Evolutionary conservation across 2,888 invertebrate species (phyloP).

Genomic region (Steinernema carpocapsae): DNA sequence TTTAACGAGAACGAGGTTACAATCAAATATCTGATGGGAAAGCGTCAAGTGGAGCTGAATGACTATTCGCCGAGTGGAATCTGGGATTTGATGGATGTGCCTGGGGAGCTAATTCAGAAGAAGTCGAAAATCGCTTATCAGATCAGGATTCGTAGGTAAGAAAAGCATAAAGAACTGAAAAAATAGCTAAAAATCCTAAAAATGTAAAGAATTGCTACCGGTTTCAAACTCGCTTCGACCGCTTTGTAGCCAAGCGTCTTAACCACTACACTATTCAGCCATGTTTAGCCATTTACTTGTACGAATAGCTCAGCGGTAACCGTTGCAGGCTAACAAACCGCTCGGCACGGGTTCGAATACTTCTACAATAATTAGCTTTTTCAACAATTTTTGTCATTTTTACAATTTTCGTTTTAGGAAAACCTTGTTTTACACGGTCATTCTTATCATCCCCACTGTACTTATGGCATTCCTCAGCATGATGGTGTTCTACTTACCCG

Average conservation of each 20-base stretch:
- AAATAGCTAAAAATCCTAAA: not conserved
- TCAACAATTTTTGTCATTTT: too few relatives aligned
- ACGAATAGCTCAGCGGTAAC: too few relatives aligned
- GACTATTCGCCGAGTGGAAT: slow-evolving; percentile 98
- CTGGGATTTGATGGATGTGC: slow-evolving; percentile 90
- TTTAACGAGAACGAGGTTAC: slow-evolving; percentile 90
- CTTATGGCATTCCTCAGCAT: slow-evolving; percentile 98
- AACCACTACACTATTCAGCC: too few relatives aligned
- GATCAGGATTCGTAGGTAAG: slow-evolving; percentile 61
- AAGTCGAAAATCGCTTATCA: slow-evolving; percentile 70
- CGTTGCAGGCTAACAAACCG: too few relatives aligned
- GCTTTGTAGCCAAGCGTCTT: too few relatives aligned
- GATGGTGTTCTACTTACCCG: slow-evolving; percentile 91
- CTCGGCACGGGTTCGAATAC: too few relatives aligned
- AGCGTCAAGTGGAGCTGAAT: slow-evolving; percentile 82
- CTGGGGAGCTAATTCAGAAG: slow-evolving; percentile 82
- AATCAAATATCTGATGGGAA: slow-evolving; percentile 61
- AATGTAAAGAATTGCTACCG: too few relatives aligned
- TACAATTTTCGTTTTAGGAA: slow-evolving; percentile 74
- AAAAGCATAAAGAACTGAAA: not conserved
- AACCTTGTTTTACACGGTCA: slow-evolving; percentile 97
- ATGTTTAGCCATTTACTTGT: too few relatives aligned
- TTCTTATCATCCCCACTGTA: slow-evolving; percentile 96
- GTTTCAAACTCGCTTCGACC: too few relatives aligned
- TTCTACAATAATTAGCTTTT: too few relatives aligned